Evolutionary conservation across 64 coral and sea anemone genomes (phyloP), one percentile per base, ranked within the genome.

Genomic region (Pocillopora damicornis): DNA sequence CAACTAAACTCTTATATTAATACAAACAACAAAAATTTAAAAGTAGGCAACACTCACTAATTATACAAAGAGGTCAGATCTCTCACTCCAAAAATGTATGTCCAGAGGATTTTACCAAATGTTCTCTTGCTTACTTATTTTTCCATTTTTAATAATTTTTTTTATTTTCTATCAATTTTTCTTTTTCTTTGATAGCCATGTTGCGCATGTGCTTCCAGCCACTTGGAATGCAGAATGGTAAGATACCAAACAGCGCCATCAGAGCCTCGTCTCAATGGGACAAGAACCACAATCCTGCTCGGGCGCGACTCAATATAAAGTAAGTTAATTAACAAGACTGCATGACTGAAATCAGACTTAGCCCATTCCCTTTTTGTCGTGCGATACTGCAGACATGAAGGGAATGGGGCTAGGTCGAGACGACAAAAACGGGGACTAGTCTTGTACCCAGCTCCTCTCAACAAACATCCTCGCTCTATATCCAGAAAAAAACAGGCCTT

Each of bases 191-290:
- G 26, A 5, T 58, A 92, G 90, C 22, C 15, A 92, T 92, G 90
- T 71, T 75, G 36, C 61, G 74, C 9, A 68, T 92, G 75, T 92
- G 90, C 51, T 92, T 83, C 76, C 84, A 80, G 61, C 75, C 90
- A 12, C 45, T 92, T 64, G 90, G 90, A 83, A 86, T 92, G 23
- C 74, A 86, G 57, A 92, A 22, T 76, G 42, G 62, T 10, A 82
- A 63, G 9, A 78, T 92, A 13, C 83, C 90, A 59, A 86, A 92
- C 76, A 72, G n/a, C 12, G 77, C 75, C 30, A 77, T 92, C 60
- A 87, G 63, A 59, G 90, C 90, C 35, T 92, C 90, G 13, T 92
- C 90, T 0, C 51, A 72, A 1, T 87, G 82, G 83, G 86, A 92
- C 30, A 37, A 35, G 13, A 92, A 87, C 76, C 90, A 87, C 22